phyloP scores from a whole-genome alignment of 2,888 invertebrate species.

The Beris chalybata region DNA sequence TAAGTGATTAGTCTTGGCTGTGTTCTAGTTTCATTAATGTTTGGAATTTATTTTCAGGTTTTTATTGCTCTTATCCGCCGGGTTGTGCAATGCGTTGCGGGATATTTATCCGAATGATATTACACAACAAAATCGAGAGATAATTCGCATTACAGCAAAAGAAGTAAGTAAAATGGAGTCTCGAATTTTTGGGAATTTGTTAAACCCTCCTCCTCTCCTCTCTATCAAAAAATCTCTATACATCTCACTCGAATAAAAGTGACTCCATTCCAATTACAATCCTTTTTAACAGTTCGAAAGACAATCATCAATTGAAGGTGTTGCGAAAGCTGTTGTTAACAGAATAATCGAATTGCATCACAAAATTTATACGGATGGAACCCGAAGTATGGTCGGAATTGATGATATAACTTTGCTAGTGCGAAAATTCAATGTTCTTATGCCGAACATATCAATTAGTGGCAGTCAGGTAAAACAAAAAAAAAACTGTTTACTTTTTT shows the following conservation, averaged over 20 bases:
- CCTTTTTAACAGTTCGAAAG: constrained; percentile 65
- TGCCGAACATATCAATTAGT: constrained; percentile 60
- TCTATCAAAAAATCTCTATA: not conserved
- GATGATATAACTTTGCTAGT: constrained; percentile 86
- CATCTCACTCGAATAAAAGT: no score
- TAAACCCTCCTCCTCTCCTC: no score
- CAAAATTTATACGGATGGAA: constrained; percentile 67
- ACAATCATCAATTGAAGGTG: constrained; percentile 76
- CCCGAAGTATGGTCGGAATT: constrained; percentile 47
- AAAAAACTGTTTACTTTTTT: not conserved
- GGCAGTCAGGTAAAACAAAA: constrained; percentile 34
- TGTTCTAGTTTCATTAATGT: not conserved
- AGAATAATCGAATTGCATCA: constrained; percentile 83
- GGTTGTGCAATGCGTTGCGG: constrained; percentile 80
- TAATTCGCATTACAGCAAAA: constrained; percentile 78
- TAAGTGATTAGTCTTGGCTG: constrained; percentile 11
- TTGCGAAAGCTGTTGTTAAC: constrained; percentile 84
- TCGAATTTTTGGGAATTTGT: no score
- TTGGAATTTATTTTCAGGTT: constrained; percentile 59
- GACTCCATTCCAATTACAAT: no score
- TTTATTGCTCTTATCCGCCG: constrained; percentile 81
- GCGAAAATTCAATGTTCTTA: constrained; percentile 80
- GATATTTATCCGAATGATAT: constrained; percentile 71
- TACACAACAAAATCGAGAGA: constrained; percentile 79
- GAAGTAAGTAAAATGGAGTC: constrained; percentile 58